Percentiles rank a stretch among this genome's conserved stretches.
These are phyloP conservation scores for Sinella curviseta DNA, from an alignment of 1,140 invertebrate genomes.

Conservation along the genomic window DNA sequence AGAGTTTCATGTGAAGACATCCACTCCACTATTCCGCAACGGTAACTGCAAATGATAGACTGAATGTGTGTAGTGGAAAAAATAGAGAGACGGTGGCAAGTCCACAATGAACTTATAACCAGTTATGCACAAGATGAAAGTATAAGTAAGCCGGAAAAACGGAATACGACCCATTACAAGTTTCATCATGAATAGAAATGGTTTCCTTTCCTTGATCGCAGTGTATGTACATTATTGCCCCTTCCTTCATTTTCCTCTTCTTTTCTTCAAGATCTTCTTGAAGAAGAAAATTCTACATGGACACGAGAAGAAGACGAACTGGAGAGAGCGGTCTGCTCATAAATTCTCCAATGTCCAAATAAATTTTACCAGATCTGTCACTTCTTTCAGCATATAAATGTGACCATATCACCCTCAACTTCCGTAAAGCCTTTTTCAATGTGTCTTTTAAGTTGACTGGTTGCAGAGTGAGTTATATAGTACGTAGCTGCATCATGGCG, in stretches of 20 bases:
- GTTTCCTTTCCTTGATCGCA: conserved; percentile 30
- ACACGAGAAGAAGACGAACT: neutral
- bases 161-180: conserved; percentile 33
- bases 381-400: conserved; percentile 17
- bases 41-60: too few relatives aligned
- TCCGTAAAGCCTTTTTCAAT: conserved; percentile 9
- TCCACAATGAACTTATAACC: too few relatives aligned
- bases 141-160: neutral
- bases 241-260: neutral
- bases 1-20: too few relatives aligned
- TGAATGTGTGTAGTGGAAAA: too few relatives aligned
- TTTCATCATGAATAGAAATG: conserved; percentile 43
- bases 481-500: neutral
- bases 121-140: neutral
- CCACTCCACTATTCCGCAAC: too few relatives aligned
- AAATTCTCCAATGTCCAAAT: conserved; percentile 15
- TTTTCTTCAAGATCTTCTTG: neutral
- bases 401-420: neutral
- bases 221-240: neutral
- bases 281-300: neutral
- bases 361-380: conserved; percentile 11
- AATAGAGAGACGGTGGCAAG: too few relatives aligned
- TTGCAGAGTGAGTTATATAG: neutral
- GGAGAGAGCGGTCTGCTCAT: conserved; percentile 16
- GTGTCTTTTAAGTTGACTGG: neutral